Percentiles rank a stretch among this genome's conserved stretches.
phyloP scores from a whole-genome alignment of 2,888 invertebrate species.

The Polietes domitor region DNA sequence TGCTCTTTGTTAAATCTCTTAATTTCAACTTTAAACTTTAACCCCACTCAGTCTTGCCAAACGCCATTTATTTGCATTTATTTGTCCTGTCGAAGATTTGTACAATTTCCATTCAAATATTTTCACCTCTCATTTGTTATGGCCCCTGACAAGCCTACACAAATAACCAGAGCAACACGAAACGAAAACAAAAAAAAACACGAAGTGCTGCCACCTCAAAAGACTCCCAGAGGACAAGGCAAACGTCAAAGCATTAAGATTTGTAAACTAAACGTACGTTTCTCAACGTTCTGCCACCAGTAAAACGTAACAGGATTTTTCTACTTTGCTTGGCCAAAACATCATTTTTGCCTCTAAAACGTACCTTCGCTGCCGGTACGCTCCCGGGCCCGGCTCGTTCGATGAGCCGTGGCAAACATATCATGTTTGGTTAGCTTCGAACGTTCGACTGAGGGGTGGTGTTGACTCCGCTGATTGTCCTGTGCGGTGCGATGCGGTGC shows the following conservation, averaged over 20 bases:
- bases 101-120: constrained; percentile 44
- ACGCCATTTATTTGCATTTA: constrained; percentile 33
- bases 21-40: constrained; percentile 41
- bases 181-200: not conserved
- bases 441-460: not conserved
- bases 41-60: constrained; percentile 51
- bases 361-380: constrained; percentile 25
- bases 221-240: constrained; percentile 48
- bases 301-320: constrained; percentile 7
- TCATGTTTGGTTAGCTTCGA: constrained; percentile 30
- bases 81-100: constrained; percentile 19
- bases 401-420: constrained; percentile 20
- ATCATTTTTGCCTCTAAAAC: constrained; percentile 49
- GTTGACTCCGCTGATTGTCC: constrained; percentile 17
- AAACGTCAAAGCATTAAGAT: constrained; percentile 42
- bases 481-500: not conserved
- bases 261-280: constrained; percentile 23
- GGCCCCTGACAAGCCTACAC: constrained; percentile 15
- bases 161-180: not conserved
- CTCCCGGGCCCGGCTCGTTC: not conserved
- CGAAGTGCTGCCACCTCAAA: constrained; percentile 41
- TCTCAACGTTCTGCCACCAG: not conserved
- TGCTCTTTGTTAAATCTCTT: not conserved
- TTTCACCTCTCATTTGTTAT: constrained; percentile 60
- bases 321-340: constrained; percentile 17